Percentiles rank a stretch among this genome's conserved stretches.
Conservation (phyloP, 2,797 vertebrate species). For the Sebastes itinus region DNA sequence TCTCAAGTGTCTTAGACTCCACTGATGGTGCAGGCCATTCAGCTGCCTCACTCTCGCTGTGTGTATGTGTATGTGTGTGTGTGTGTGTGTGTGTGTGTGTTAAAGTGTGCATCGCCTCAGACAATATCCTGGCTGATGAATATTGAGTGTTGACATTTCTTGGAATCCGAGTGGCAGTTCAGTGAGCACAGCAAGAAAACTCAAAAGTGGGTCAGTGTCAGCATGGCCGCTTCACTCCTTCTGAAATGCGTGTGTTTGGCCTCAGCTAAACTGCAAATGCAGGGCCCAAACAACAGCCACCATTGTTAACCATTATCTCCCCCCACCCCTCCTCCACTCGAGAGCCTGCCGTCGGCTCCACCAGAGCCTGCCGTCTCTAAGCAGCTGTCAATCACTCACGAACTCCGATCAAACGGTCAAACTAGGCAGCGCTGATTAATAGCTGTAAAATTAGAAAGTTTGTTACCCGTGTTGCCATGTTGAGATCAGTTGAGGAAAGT, state of each 20-base stretch:
- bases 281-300: neutral
- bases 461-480: too few species aligned
- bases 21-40: neutral
- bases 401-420: too few species aligned
- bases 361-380: too few species aligned
- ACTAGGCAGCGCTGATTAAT: too few species aligned
- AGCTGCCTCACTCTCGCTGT: neutral
- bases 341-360: too few species aligned
- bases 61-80: neutral
- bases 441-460: too few species aligned
- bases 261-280: conserved; percentile 21
- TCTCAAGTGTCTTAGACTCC: conserved; percentile 1
- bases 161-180: conserved; percentile 35
- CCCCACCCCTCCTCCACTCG: neutral
- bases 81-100: neutral
- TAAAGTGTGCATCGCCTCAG: conserved; percentile 6
- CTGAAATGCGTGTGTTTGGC: conserved; percentile 18
- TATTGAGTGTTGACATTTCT: conserved; percentile 56
- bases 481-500: too few species aligned
- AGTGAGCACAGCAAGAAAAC: conserved; percentile 35
- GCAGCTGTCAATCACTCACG: too few species aligned
- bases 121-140: conserved; percentile 27
- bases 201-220: conserved; percentile 61
- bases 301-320: neutral
- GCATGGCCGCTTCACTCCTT: neutral